Percentiles rank a stretch among this genome's conserved stretches.
These are phyloP conservation scores for Drosophila putrida DNA, from an alignment of 2,888 invertebrate genomes.

Conservation along the genomic window DNA sequence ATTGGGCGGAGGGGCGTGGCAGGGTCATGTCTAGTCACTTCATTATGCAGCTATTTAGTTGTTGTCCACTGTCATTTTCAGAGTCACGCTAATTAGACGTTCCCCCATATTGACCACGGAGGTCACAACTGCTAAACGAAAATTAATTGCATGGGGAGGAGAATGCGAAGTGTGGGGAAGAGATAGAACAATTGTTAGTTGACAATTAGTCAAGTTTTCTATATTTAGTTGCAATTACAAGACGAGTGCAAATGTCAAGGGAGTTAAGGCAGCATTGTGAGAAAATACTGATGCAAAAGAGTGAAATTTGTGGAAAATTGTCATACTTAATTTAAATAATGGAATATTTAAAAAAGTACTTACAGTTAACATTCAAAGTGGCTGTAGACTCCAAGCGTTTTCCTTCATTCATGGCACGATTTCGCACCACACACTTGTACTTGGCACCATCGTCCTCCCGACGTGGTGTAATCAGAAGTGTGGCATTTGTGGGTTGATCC, in stretches of 20 bases:
- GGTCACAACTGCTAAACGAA: constrained; percentile 36
- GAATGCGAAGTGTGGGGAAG: background rate
- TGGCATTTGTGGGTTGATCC: constrained; percentile 91
- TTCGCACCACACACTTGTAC: constrained; percentile 95
- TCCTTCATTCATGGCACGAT: constrained; percentile 94
- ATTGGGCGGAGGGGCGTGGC: background rate
- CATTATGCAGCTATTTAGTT: constrained; percentile 59
- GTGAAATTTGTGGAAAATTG: too few relatives aligned
- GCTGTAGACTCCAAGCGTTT: constrained; percentile 92
- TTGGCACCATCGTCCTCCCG: constrained; percentile 94
- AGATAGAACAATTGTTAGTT: constrained; percentile 7
- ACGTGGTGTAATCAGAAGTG: constrained; percentile 91
- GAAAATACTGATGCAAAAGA: background rate
- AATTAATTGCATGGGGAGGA: constrained; percentile 13
- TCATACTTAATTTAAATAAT: background rate
- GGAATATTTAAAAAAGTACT: constrained; percentile 85
- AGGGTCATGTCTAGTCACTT: constrained; percentile 55
- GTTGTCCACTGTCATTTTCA: constrained; percentile 36
- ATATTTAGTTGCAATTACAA: constrained; percentile 12
- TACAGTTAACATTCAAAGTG: constrained; percentile 94
- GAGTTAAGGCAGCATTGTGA: background rate
- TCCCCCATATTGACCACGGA: constrained; percentile 33
- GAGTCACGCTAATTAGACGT: constrained; percentile 67
- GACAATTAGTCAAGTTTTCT: constrained; percentile 12
- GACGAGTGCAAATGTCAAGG: constrained; percentile 8